Percentiles rank a stretch among this genome's conserved stretches.
phyloP scores from a whole-genome alignment of 2,113 vertebrate genomes.

The Jaculus jaculus region DNA sequence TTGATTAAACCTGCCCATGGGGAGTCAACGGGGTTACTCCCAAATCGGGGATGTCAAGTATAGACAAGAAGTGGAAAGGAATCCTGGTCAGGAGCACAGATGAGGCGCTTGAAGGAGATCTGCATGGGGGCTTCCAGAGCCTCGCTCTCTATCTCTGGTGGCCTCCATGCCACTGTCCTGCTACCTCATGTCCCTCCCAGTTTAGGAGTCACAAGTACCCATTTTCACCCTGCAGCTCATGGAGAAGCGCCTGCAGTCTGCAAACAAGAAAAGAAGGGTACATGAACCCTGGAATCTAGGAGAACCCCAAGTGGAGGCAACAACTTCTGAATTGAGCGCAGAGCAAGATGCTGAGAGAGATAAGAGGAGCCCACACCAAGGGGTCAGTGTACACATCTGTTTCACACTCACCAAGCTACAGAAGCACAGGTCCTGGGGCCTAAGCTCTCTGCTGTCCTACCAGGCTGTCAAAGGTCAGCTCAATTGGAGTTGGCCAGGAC shows the following conservation, averaged over 20 bases:
- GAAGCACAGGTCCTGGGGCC: neutral
- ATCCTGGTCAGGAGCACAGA: too few relatives aligned
- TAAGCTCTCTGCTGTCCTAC: neutral
- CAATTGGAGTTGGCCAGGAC: neutral
- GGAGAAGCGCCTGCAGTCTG: neutral
- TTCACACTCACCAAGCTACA: neutral
- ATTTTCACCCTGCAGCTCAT: neutral
- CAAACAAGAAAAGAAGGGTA: neutral
- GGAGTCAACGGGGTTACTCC: neutral
- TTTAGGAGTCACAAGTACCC: neutral
- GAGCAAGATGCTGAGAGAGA: neutral
- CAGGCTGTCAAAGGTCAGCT: neutral
- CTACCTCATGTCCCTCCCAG: neutral
- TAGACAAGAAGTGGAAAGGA: too few relatives aligned
- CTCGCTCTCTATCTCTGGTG: too few relatives aligned
- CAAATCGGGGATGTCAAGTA: neutral
- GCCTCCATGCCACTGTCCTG: neutral
- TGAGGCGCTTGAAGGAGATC: too few relatives aligned
- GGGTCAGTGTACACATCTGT: neutral
- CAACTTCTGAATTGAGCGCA: neutral
- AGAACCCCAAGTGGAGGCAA: neutral
- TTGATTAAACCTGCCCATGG: neutral
- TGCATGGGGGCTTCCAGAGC: neutral
- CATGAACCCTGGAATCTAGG: neutral
- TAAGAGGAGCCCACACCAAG: neutral